Evolutionary conservation across 2,113 vertebrate species (phyloP), one percentile per base, ranked within the genome.

Genomic region (Falcunculus frontatus): DNA sequence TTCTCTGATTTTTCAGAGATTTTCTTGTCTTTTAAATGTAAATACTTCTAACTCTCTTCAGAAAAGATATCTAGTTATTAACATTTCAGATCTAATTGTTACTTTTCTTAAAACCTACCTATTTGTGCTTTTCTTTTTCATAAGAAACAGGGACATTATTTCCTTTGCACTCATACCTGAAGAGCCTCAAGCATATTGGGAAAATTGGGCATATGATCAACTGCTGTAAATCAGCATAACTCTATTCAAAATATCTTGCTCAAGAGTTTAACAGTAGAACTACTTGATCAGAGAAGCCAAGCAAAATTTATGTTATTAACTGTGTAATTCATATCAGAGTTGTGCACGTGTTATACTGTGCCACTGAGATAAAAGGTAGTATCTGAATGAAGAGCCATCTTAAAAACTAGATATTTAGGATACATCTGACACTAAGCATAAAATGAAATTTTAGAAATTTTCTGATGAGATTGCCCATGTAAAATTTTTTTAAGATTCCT

Each of bases 11-110:
- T 96, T 93, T 90, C 73, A 17, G 91, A 97, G 42, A 89, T 95
- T 94, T 97, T 90, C 90, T 92, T 93, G 86, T 95, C 95, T 97
- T 98, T 97, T 97, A 95, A 87, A 98, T 96, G 95, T 97, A 97
- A 98, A 95, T 98, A 96, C 89, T 91, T 85, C 35, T 81, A 94
- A 85, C 57, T 94, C 89, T 77, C 92, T 96, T 97, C 62, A 60
- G 93, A 91, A 95, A 96, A 96, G 56, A 81, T 96, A 97, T 91
- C 91, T 93, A 93, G 81, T 96, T 96, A 97, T 97, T 97, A 98
- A 96, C 93, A 90, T 96, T 96, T 98, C 96, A 96, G 97, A 93
- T 90, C 62, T 97, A 97, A 96, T 96, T 97, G 87, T 90, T 97
- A 91, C 95, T 97, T 95, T 96, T 94, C 90, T 91, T 95, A 90